These are phyloP conservation scores for Coreoperca whiteheadi DNA, from an alignment of 2,113 vertebrate species.

Conservation along the genomic window DNA sequence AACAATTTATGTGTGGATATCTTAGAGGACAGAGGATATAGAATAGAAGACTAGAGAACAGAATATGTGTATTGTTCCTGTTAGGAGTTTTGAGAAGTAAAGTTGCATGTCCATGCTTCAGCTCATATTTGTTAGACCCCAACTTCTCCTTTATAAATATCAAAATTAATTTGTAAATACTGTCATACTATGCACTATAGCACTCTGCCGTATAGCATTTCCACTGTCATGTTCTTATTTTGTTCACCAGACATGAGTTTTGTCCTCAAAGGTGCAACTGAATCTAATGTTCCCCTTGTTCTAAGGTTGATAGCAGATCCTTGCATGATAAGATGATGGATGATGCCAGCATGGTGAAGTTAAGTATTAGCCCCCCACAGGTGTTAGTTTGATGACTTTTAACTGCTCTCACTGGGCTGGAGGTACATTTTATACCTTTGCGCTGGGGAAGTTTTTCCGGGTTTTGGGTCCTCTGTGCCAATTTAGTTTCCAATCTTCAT, in stretches of 20 bases:
- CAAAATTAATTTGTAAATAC: not conserved
- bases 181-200: no score
- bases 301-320: not conserved
- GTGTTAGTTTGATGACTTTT: not conserved
- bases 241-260: not conserved
- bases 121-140: not conserved
- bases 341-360: not conserved
- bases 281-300: not conserved
- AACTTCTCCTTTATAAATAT: not conserved
- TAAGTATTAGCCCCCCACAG: not conserved
- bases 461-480: not conserved
- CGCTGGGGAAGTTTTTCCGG: not conserved
- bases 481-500: not conserved
- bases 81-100: not conserved
- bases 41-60: not conserved
- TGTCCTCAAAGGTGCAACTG: not conserved
- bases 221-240: not conserved
- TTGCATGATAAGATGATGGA: not conserved
- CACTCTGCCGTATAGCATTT: not conserved
- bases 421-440: not conserved
- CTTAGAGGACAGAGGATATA: not conserved
- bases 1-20: not conserved
- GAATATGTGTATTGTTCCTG: not conserved
- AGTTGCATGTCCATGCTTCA: not conserved
- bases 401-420: not conserved